Evolutionary conservation across 2,113 vertebrate genomes (phyloP).

Genomic region (Pterocles burchelli): DNA sequence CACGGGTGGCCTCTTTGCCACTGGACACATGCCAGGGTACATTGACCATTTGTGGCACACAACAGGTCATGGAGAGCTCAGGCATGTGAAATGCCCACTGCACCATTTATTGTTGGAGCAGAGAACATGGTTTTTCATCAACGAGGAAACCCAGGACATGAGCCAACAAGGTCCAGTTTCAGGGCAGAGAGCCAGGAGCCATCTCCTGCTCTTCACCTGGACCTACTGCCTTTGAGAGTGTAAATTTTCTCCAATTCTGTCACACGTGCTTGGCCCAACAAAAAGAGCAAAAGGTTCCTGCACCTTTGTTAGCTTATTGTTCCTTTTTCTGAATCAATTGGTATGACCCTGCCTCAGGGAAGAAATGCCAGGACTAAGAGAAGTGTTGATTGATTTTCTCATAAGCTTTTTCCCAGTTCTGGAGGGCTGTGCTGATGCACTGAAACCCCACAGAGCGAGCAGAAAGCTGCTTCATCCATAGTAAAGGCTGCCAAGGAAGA

Average conservation of each 20-base stretch:
- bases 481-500: background rate
- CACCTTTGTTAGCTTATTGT: background rate
- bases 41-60: background rate
- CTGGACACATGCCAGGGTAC: accelerated
- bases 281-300: background rate
- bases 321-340: background rate
- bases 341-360: background rate
- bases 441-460: background rate
- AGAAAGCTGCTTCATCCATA: background rate
- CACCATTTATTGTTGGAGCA: background rate
- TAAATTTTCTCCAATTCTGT: background rate
- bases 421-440: background rate
- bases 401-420: background rate
- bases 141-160: no score
- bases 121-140: background rate
- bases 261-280: accelerated
- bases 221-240: background rate
- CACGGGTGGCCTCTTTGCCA: background rate
- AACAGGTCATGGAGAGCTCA: background rate
- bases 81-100: accelerated
- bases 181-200: background rate
- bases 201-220: background rate
- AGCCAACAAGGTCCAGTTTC: background rate
- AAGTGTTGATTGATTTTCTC: background rate
- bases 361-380: background rate